Evolutionary conservation across 2,888 invertebrate genomes (phyloP).

Genomic region (Gymnosoma rotundatum): DNA sequence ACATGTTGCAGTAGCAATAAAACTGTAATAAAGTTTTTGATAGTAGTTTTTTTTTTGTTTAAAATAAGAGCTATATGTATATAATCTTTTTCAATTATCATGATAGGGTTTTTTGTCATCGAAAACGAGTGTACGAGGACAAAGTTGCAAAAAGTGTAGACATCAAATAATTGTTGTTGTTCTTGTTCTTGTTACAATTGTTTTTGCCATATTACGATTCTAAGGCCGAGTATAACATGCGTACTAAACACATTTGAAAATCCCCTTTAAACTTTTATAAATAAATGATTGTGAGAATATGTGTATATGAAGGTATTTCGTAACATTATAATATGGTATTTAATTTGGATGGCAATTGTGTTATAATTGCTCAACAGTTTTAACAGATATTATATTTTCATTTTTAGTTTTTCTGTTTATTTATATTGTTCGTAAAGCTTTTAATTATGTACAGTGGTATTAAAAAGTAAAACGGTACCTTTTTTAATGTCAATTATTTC

Average conservation of each 20-base stretch:
- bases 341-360: constrained; percentile 74
- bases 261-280: constrained; percentile 25
- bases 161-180: constrained; percentile 25
- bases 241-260: constrained; percentile 43
- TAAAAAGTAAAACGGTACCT: too few species aligned
- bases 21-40: constrained; percentile 64
- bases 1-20: constrained; percentile 63
- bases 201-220: constrained; percentile 2
- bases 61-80: constrained; percentile 46
- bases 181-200: constrained; percentile 5
- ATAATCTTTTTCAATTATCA: constrained; percentile 68
- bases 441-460: constrained; percentile 5
- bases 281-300: constrained; percentile 13
- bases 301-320: constrained; percentile 64
- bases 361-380: constrained; percentile 71
- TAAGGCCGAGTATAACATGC: constrained; percentile 52
- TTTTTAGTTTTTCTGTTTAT: constrained; percentile 26
- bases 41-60: constrained; percentile 30
- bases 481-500: too few species aligned
- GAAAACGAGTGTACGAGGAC: constrained; percentile 32
- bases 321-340: constrained; percentile 73
- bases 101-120: constrained; percentile 61
- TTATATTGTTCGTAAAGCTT: constrained; percentile 30
- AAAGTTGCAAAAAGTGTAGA: constrained; percentile 50
- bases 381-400: too few species aligned